Percentiles rank a stretch among this genome's conserved stretches.
phyloP scores from a whole-genome alignment of 1,140 invertebrate genomes.

The Linepithema humile region DNA sequence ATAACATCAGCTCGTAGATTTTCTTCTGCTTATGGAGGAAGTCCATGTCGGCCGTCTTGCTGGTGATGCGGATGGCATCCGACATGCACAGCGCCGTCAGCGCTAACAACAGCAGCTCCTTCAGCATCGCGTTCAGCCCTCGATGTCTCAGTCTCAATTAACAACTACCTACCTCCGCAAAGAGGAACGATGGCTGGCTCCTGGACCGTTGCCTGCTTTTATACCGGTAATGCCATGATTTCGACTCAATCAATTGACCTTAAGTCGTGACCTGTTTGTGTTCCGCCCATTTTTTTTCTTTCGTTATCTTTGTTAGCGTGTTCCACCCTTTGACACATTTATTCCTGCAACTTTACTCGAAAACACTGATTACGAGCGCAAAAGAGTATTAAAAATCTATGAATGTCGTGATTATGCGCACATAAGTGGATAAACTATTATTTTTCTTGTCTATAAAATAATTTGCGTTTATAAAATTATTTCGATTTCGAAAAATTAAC shows the following conservation, averaged over 20 bases:
- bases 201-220: constrained; percentile 24
- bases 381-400: neutral
- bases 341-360: neutral
- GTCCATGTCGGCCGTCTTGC: constrained; percentile 70
- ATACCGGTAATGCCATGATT: constrained; percentile 40
- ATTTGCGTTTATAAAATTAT: neutral
- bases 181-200: constrained; percentile 15
- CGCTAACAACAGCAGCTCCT: constrained; percentile 49
- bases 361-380: neutral
- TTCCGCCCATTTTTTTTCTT: neutral
- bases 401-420: too few relatives aligned
- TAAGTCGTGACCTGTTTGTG: constrained; percentile 13
- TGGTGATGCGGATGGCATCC: neutral
- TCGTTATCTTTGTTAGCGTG: neutral
- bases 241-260: constrained; percentile 40
- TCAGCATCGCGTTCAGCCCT: constrained; percentile 51
- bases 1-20: constrained; percentile 86
- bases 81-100: constrained; percentile 48
- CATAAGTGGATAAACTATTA: too few relatives aligned
- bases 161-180: neutral
- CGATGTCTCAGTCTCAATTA: neutral
- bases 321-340: neutral
- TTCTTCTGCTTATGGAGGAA: constrained; percentile 86
- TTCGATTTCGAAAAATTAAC: neutral
- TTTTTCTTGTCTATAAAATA: too few relatives aligned